Evolutionary conservation across 2,113 vertebrate species (phyloP), one percentile per base, ranked within the genome.

Genomic region (Bombycilla garrulus): DNA sequence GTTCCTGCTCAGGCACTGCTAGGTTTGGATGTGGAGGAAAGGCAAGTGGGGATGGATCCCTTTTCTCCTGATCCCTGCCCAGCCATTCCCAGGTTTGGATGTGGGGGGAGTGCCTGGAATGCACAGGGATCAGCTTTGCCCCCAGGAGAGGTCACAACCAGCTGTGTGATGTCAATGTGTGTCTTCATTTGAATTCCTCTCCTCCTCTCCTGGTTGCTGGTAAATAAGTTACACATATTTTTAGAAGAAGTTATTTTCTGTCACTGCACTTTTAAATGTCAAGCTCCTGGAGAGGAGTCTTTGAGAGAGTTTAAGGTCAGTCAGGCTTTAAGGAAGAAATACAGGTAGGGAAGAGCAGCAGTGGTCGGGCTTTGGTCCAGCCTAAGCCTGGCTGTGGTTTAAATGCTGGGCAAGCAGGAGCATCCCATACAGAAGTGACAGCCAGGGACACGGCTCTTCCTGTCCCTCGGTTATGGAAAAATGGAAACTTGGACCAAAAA

Each of bases 181-280:
- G 73, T 33, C 66, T 87, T 92, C 81, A 91, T 95, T 69, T 85
- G 90, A 88, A 95, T 95, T 90, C 86, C 57, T 72, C 88, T 73
- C 67, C 65, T 72, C 58, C 61, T 91, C 70, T 85, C 71, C 85
- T 80, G 7, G 12, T 26, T 50, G 70, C 62, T 89, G 91, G 88
- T 96, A 97, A 96, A 95, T 97, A 96, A 96, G 90, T 96, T 77
- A 90, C 92, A 96, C 53, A 0, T 96, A 94, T 95, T 96, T 96
- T 97, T 95, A 95, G 91, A 84, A 83, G 85, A 93, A 91, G 89
- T 91, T 97, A 90, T 95, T 96, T 97, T 95, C 89, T 94, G 84
- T 95, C 90, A 88, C 81, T 85, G 93, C 84, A 54, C 89, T 96
- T 95, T 91, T 93, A 97, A 97, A 95, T 96, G 91, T 94, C 95